These are phyloP conservation scores for Epinotia demarniana DNA, from an alignment of 2,888 invertebrate genomes.

Conservation along the genomic window DNA sequence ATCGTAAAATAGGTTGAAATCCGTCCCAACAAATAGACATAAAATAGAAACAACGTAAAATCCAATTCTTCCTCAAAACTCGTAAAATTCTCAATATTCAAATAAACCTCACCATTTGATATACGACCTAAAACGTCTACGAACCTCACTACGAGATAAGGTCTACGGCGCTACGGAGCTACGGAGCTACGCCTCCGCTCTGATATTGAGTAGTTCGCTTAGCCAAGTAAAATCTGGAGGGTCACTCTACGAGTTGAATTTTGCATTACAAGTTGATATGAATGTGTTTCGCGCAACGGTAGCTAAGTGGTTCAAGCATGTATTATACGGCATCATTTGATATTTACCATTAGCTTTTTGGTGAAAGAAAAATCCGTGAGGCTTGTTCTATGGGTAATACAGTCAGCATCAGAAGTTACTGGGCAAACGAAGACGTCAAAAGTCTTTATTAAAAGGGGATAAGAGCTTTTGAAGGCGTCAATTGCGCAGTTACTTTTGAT, in stretches of 20 bases:
- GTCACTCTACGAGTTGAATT: not conserved
- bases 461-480: no score
- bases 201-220: not conserved
- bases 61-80: not conserved
- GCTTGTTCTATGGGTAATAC: no score
- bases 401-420: no score
- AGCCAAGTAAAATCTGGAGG: not conserved
- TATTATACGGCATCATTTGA: no score
- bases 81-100: conserved; percentile 4
- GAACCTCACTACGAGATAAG: conserved; percentile 1
- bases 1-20: not conserved
- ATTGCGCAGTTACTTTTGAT: no score
- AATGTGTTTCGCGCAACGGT: no score
- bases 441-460: no score
- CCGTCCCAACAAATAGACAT: not conserved
- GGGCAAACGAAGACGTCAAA: no score
- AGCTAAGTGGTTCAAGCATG: no score
- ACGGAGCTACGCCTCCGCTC: not conserved
- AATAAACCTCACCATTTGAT: not conserved
- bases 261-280: not conserved
- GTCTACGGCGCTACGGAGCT: not conserved
- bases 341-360: no score
- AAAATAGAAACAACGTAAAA: not conserved
- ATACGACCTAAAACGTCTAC: not conserved
- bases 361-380: no score